Percentiles rank a stretch among this genome's conserved stretches.
phyloP scores from a whole-genome alignment of 2,888 invertebrate genomes.

The Habroteleia sp. region DNA sequence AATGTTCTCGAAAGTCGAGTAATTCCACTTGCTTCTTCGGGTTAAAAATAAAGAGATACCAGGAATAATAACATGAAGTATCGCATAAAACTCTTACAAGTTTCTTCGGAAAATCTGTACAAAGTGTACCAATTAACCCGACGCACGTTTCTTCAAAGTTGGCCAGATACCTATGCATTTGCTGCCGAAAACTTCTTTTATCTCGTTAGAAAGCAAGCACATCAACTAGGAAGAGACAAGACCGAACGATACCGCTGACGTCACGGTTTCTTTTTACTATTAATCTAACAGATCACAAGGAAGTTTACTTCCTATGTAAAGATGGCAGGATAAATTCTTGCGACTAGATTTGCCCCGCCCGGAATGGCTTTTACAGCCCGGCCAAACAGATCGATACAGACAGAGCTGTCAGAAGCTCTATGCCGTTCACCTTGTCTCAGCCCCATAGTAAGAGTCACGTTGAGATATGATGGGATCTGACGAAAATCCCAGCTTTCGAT shows the following conservation, averaged over 20 bases:
- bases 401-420: slow-evolving; percentile 56
- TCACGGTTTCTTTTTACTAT: slow-evolving; percentile 20
- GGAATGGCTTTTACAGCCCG: slow-evolving; percentile 68
- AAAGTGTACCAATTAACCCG: slow-evolving; percentile 30
- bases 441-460: slow-evolving; percentile 35
- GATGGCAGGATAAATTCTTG: slow-evolving; percentile 47
- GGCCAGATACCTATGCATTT: too few relatives aligned
- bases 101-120: slow-evolving; percentile 16
- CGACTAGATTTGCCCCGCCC: slow-evolving; percentile 67
- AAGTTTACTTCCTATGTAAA: slow-evolving; percentile 57
- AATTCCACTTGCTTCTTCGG: too few relatives aligned
- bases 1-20: too few relatives aligned
- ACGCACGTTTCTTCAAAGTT: slow-evolving; percentile 16
- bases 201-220: too few relatives aligned
- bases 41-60: too few relatives aligned
- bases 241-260: too few relatives aligned
- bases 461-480: slow-evolving; percentile 14
- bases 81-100: slow-evolving; percentile 11
- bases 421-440: slow-evolving; percentile 13
- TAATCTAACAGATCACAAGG: slow-evolving; percentile 37
- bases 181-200: slow-evolving; percentile 15
- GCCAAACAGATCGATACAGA: slow-evolving; percentile 71
- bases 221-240: too few relatives aligned
- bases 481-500: neutral
- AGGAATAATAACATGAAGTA: too few relatives aligned